Evolutionary conservation across 2,888 invertebrate genomes (phyloP).

Genomic region (Galerucella calmariensis): DNA sequence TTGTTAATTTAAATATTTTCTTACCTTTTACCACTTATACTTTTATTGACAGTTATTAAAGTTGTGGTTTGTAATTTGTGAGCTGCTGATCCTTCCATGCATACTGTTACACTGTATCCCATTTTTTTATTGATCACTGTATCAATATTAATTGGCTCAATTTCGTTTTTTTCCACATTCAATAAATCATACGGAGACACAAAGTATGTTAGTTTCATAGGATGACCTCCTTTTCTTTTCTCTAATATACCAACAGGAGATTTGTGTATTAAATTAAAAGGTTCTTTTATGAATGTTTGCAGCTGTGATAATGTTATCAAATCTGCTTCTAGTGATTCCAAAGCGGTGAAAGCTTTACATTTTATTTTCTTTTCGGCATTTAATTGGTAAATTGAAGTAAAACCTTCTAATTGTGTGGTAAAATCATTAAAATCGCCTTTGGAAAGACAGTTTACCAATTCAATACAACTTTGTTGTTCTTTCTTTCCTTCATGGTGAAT

Average conservation of each 20-base stretch:
- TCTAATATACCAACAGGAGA: constrained; percentile 90
- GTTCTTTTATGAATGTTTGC: constrained; percentile 78
- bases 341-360: constrained; percentile 91
- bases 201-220: constrained; percentile 94
- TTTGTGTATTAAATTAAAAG: constrained; percentile 82
- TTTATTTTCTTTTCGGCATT: constrained; percentile 96
- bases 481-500: constrained; percentile 92
- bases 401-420: constrained; percentile 85
- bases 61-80: constrained; percentile 84
- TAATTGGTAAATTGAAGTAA: constrained; percentile 89
- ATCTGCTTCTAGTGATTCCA: constrained; percentile 92
- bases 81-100: constrained; percentile 86
- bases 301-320: constrained; percentile 80
- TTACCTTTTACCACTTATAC: constrained; percentile 80
- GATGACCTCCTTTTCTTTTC: constrained; percentile 87
- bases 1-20: constrained; percentile 34
- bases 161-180: constrained; percentile 78
- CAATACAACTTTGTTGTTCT: constrained; percentile 87
- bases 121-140: constrained; percentile 75
- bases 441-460: constrained; percentile 84
- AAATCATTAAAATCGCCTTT: constrained; percentile 92
- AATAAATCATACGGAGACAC: constrained; percentile 92
- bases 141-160: constrained; percentile 81
- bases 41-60: constrained; percentile 76
- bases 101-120: constrained; percentile 89